phyloP scores from a whole-genome alignment of 2,797 vertebrate genomes.

The Sebastes trivittatus region DNA sequence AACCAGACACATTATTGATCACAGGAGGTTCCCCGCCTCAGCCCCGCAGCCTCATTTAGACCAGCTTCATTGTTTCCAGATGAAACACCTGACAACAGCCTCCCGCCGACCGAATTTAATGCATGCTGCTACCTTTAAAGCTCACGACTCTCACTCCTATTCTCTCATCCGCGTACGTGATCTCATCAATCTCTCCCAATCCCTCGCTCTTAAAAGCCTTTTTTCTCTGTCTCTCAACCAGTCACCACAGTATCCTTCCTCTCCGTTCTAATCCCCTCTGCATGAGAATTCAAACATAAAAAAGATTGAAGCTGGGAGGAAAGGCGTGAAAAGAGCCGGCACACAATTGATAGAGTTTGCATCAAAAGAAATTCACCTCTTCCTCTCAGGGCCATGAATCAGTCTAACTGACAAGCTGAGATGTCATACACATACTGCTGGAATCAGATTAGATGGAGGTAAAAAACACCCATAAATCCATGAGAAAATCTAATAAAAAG shows the following conservation, averaged over 20 bases:
- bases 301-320: background rate
- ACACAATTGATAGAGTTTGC: background rate
- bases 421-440: background rate
- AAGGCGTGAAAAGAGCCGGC: background rate
- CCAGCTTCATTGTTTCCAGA: conserved; percentile 58
- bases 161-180: conserved; percentile 9
- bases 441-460: background rate
- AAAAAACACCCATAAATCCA: background rate
- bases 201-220: conserved; percentile 28
- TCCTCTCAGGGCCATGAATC: background rate
- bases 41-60: conserved; percentile 62
- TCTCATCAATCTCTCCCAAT: conserved; percentile 49
- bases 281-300: background rate
- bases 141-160: conserved; percentile 22
- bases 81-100: conserved; percentile 49
- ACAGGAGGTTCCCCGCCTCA: conserved; percentile 41
- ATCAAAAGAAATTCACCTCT: background rate
- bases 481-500: background rate
- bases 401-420: background rate
- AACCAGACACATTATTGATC: conserved; percentile 69
- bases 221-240: conserved; percentile 2
- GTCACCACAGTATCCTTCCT: background rate
- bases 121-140: conserved; percentile 43
- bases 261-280: background rate
- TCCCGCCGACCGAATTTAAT: conserved; percentile 60